Evolutionary conservation across 2,113 vertebrate genomes (phyloP).

Genomic region (Stegostoma tigrinum): DNA sequence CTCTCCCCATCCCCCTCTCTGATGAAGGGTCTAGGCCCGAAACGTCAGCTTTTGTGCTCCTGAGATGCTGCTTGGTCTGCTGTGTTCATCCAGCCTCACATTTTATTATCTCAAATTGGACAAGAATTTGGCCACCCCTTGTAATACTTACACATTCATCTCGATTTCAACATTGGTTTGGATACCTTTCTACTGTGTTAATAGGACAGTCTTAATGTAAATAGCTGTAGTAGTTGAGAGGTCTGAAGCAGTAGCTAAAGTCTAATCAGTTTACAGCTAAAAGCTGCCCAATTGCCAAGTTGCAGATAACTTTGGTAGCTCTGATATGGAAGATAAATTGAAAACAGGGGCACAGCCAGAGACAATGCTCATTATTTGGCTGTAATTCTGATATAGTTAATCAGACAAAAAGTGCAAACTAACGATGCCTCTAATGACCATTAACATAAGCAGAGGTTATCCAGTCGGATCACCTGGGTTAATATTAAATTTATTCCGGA

Average conservation of each 20-base stretch:
- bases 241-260: not conserved
- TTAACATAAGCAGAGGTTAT: not conserved
- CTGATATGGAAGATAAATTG: not conserved
- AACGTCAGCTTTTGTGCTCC: too few species aligned
- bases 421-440: constrained; percentile 11
- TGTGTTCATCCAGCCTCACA: too few species aligned
- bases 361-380: not conserved
- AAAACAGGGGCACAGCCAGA: not conserved
- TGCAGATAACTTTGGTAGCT: not conserved
- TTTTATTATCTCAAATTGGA: too few species aligned
- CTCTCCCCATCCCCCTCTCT: too few species aligned
- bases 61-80: too few species aligned
- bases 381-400: constrained; percentile 5
- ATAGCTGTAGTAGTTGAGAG: not conserved
- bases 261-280: not conserved
- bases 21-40: too few species aligned
- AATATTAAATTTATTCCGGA: constrained; percentile 16
- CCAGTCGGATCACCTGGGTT: not conserved
- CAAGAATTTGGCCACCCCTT: not conserved
- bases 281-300: not conserved
- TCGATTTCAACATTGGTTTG: not conserved
- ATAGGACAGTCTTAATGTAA: not conserved
- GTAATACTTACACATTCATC: too few species aligned
- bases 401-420: too few species aligned
- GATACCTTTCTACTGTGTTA: not conserved